Conservation (phyloP, 2,797 vertebrate genomes). For the Eptatretus atami region DNA sequence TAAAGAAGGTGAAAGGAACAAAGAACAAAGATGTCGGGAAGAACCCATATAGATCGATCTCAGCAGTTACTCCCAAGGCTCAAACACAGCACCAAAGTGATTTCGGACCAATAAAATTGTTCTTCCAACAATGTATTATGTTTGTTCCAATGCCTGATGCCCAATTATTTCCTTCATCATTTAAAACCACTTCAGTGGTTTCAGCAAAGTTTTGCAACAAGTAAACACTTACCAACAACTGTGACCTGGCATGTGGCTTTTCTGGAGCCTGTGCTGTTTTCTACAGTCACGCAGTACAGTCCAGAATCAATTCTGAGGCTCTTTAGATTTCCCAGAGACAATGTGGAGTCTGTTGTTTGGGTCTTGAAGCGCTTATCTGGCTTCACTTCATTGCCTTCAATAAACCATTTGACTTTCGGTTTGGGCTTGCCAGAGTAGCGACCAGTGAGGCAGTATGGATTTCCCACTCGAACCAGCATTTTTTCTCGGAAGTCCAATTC, state of each 20-base stretch:
- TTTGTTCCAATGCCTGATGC: not conserved
- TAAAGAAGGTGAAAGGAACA: too few relatives aligned
- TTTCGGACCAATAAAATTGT: constrained; percentile 7
- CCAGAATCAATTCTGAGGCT: constrained; percentile 53
- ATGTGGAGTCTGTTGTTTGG: constrained; percentile 39
- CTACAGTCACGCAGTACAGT: constrained; percentile 54
- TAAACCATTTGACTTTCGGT: constrained; percentile 53
- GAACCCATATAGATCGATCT: too few relatives aligned
- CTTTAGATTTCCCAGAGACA: constrained; percentile 50
- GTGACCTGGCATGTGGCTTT: constrained; percentile 58
- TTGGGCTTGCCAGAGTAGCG: constrained; percentile 64
- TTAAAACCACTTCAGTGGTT: too few relatives aligned
- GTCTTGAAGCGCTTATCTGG: constrained; percentile 41
- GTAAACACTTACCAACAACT: constrained; percentile 45
- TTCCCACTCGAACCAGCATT: constrained; percentile 48
- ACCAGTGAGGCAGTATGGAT: constrained; percentile 55
- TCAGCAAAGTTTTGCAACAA: not conserved
- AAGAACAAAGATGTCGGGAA: too few relatives aligned
- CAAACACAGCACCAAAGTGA: constrained; percentile 6
- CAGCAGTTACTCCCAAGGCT: too few relatives aligned
- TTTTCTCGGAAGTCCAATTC: constrained; percentile 86
- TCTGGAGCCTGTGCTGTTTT: constrained; percentile 66
- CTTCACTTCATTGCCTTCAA: constrained; percentile 41
- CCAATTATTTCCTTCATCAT: too few relatives aligned
- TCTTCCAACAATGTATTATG: constrained; percentile 7